phyloP scores from a whole-genome alignment of 2,797 vertebrate genomes.

The Numenius phaeopus region DNA sequence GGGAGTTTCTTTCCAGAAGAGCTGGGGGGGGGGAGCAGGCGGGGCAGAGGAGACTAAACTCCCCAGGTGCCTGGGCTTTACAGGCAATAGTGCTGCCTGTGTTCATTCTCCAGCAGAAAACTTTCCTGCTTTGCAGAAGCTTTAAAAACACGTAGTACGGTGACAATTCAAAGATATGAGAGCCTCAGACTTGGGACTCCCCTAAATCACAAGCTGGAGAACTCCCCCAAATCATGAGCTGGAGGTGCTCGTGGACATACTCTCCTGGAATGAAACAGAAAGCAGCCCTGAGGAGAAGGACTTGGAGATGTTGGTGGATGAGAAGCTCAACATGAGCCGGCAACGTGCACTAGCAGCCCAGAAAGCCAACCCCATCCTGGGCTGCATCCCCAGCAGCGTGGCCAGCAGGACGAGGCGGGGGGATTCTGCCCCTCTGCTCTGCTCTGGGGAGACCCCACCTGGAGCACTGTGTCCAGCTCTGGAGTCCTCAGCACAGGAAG shows the following conservation, averaged over 20 bases:
- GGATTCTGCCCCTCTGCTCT: too few species aligned
- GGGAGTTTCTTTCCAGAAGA: background rate
- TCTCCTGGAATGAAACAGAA: background rate
- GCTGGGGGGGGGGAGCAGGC: too few species aligned
- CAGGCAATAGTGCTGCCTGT: background rate
- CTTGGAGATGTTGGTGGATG: too few species aligned
- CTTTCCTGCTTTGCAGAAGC: background rate
- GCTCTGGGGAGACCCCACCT: too few species aligned
- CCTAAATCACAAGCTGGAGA: background rate
- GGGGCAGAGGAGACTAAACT: background rate
- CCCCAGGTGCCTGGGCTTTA: background rate
- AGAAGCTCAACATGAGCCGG: too few species aligned
- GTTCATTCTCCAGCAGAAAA: background rate
- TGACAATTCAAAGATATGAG: background rate
- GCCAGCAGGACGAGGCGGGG: too few species aligned
- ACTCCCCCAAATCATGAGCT: background rate
- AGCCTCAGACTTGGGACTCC: background rate
- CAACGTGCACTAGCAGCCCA: too few species aligned
- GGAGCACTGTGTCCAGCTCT: too few species aligned
- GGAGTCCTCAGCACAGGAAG: too few species aligned
- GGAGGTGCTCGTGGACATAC: background rate
- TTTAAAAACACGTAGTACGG: background rate
- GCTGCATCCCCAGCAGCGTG: too few species aligned
- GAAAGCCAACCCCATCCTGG: too few species aligned
- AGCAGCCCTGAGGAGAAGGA: background rate